Conservation (phyloP, 2,888 invertebrate species). For the Sylvicola cinctus region DNA sequence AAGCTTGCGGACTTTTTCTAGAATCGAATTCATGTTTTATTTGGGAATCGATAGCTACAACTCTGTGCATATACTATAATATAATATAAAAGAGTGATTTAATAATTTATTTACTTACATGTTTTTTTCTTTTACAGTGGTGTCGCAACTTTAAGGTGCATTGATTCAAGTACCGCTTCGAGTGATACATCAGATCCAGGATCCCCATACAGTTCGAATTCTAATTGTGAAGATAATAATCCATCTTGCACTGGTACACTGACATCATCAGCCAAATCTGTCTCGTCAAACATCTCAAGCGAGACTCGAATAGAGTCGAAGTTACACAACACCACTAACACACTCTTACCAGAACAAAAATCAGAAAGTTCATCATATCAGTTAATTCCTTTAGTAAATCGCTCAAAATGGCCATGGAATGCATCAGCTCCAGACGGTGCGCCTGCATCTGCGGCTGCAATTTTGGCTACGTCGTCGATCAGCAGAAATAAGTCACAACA, state of each 20-base stretch:
- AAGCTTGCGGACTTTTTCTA: too few relatives aligned
- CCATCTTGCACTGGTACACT: slow-evolving; percentile 14
- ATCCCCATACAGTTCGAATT: slow-evolving; percentile 55
- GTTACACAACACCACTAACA: slow-evolving; percentile 20
- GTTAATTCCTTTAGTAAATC: too few relatives aligned
- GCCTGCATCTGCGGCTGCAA: neutral
- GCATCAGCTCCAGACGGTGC: neutral
- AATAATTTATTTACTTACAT: slow-evolving; percentile 6
- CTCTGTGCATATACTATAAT: too few relatives aligned
- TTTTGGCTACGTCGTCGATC: slow-evolving; percentile 2
- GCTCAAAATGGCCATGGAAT: too few relatives aligned
- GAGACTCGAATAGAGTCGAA: slow-evolving; percentile 11
- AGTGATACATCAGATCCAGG: slow-evolving; percentile 77
- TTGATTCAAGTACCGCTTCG: slow-evolving; percentile 46
- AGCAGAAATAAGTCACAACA: neutral
- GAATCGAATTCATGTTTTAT: neutral
- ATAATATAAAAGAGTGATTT: too few relatives aligned
- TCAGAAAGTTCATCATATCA: neutral
- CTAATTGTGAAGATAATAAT: slow-evolving; percentile 33
- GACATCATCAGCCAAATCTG: slow-evolving; percentile 11
- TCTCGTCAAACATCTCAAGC: slow-evolving; percentile 10
- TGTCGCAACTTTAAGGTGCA: slow-evolving; percentile 58
- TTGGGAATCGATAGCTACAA: neutral
- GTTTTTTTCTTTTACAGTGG: slow-evolving; percentile 43
- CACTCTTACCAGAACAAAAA: slow-evolving; percentile 13